Evolutionary conservation across 1,140 invertebrate species (phyloP), one percentile per base, ranked within the genome.

Genomic region (Bradysia coprophila): DNA sequence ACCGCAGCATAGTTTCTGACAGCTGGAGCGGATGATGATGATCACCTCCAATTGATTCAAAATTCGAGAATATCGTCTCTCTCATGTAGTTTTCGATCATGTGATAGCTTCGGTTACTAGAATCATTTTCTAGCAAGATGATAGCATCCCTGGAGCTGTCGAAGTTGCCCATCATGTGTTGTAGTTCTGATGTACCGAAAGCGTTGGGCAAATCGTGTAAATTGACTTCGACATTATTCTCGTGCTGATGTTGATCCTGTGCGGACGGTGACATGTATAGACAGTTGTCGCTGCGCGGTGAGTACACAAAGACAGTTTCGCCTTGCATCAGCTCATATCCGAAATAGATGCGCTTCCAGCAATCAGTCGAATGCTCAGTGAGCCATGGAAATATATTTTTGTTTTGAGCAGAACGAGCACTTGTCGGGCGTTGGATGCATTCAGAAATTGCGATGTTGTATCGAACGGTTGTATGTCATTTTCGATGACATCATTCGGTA

Each of bases 281-380:
- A n/a, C 57, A 56, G 48, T 61, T 62, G 13, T 60, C 52, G n/a
- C 64, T 61, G 47, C 56, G 60, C 1, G 69, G 65, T 15, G 69
- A 72, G 51, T 64, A 71, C 21, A 71, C 46, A 40, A 63, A 45
- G 2, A 53, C 2, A 16, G 36, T 42, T 43, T 49, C 43, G 24
- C 48, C 47, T 24, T 16, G 2, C 37, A 45, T 38, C 4, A 57
- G 44, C 2, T 42, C n/a, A 33, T 43, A 52, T 4, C 66, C 64
- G 21, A 60, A 65, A 21, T 48, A 42, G 62, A 49, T 2, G 63
- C 45, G 9, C 48, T 44, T 2, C 65, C 65, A 28, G 58, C 57
- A 8, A 67, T 21, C 0, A 65, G 52, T 34, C 50, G 48, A 4
- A 65, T 23, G 22, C 49, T 47, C 11, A 68, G 20, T 43, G 65